phyloP scores from a whole-genome alignment of 2,113 vertebrate species.

The Nibea coibor region DNA sequence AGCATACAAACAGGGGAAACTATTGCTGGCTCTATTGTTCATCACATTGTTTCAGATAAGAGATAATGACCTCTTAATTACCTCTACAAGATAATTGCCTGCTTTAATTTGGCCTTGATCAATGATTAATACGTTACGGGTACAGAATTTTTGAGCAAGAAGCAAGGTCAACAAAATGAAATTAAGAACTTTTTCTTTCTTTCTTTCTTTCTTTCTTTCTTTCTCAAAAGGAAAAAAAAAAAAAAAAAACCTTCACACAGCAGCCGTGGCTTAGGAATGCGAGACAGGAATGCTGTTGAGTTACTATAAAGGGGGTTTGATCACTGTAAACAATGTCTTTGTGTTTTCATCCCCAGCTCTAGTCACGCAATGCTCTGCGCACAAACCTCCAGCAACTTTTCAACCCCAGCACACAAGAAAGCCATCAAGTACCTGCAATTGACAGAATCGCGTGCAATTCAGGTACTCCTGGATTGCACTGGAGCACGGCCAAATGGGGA shows the following conservation, averaged over 20 bases:
- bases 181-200: constrained; percentile 52
- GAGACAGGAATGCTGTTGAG: constrained; percentile 87
- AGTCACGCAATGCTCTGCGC: constrained; percentile 85
- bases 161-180: constrained; percentile 38
- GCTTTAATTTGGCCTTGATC: constrained; percentile 47
- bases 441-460: constrained; percentile 84
- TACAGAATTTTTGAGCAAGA: constrained; percentile 2
- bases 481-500: constrained; percentile 68
- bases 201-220: constrained; percentile 42
- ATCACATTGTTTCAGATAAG: constrained; percentile 40
- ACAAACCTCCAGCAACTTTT: constrained; percentile 78
- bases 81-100: constrained; percentile 29
- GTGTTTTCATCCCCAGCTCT: constrained; percentile 83
- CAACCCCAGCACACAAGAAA: constrained; percentile 77
- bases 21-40: constrained; percentile 30
- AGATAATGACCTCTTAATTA: constrained; percentile 38
- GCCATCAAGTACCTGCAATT: constrained; percentile 83
- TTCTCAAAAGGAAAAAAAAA: constrained; percentile 47
- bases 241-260: constrained; percentile 54
- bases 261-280: constrained; percentile 86
- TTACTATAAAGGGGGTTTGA: constrained; percentile 85
- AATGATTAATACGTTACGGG: constrained; percentile 39
- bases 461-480: constrained; percentile 79
- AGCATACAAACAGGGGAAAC: not conserved
- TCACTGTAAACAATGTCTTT: constrained; percentile 83